Conservation (phyloP, 2,113 vertebrate genomes). For the Gnathonemus echidnorhynchus region DNA sequence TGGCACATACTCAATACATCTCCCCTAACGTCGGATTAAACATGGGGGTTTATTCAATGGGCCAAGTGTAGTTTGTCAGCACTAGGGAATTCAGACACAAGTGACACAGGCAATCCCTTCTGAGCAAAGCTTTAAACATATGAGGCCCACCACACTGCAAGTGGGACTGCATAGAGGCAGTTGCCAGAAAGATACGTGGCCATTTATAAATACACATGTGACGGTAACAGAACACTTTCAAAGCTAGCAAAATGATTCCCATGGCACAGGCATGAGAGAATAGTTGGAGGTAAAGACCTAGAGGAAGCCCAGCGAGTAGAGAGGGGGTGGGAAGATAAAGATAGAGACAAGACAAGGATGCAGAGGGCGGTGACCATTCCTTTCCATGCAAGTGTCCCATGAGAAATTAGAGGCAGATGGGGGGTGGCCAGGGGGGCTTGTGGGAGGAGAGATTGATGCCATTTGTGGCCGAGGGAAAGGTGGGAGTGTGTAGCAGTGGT, state of each 20-base stretch:
- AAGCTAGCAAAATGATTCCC: background rate
- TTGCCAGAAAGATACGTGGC: background rate
- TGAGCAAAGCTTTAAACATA: background rate
- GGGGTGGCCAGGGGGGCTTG: background rate
- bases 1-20: background rate
- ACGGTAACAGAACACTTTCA: background rate
- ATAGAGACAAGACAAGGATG: background rate
- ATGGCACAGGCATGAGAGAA: background rate
- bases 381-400: background rate
- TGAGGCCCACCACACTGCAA: background rate
- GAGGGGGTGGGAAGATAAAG: background rate
- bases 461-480: background rate
- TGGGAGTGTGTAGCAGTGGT: background rate
- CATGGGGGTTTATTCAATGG: background rate
- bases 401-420: background rate
- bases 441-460: background rate
- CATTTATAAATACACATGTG: slow-evolving; percentile 1
- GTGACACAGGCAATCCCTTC: background rate
- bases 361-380: background rate
- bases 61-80: background rate
- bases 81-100: background rate
- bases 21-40: background rate
- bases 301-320: background rate
- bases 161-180: background rate
- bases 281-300: background rate